Evolutionary conservation across 1,140 invertebrate species (phyloP), one percentile per base, ranked within the genome.

Genomic region (Listronotus bonariensis): DNA sequence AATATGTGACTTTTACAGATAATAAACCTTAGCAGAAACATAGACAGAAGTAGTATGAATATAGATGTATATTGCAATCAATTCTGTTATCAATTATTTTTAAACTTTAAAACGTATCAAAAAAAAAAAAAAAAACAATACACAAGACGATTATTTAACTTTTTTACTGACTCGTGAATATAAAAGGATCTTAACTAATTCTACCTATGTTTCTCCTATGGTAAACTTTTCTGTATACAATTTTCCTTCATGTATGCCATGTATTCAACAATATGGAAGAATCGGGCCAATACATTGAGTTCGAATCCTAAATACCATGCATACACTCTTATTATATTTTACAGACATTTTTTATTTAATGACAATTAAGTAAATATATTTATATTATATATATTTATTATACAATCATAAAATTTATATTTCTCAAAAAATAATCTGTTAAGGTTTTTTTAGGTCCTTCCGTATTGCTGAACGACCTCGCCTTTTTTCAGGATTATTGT

Each of bases 381-480:
- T 72, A 74, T 74, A 74, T 71, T 70, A 72, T 74, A 72, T 70
- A 73, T 73, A 70, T 75, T 72, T 68, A 70, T 70, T 70, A 72
- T 74, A 72, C 57, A 72, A 70, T 70, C 60, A 65, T 72, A 69
- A 65, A 70, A 66, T 72, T 74, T 75, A 76, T 76, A 74, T 71
- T 72, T 73, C 73, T 76, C 74, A 70, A 76, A 76, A 77, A 75
- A 77, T 76, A 74, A 72, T 74, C 68, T 77, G 72, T 77, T 69
- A 73, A 72, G 67, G 73, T 74, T 26, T 67, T 69, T 64, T 55
- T 60, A 51, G 65, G 66, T 66, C 72, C 74, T 71, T 75, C 71
- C 69, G 71, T 71, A 71, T 75, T 74, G 69, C 58, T 75, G 74
- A 76, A 76, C 67, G 65, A 71, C 73, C 70, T 72, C 68, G 66